Base-by-base conservation (phyloP, 2,113 vertebrate species). In the Hemiprocne comata region DNA sequence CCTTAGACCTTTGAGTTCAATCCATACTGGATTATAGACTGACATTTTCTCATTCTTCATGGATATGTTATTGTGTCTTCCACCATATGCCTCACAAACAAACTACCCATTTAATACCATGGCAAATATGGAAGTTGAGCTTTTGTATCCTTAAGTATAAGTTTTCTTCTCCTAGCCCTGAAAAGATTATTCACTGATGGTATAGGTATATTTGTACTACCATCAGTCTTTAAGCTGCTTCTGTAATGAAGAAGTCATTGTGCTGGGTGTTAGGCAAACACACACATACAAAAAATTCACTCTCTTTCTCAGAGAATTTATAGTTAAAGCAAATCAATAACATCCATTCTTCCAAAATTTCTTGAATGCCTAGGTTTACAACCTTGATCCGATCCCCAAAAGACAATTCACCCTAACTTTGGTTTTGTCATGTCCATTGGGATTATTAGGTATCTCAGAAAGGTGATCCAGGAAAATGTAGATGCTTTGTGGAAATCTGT, bases 71-170 rank as follows among this genome's bases (percentile, higher is more conserved):
- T 24, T 36, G 4, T 18, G 2, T 38, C 17, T 84, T 82, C 10
- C 60, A 36, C 6, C 2, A 6, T 10, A 10, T 20, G 3, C 5
- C 21, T 7, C 8, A 26, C 13, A 80, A 74, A 3, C 0, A 51
- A 75, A 64, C n/a, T 34, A 79, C 82, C n/a, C 1, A 7, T n/a
- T 66, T 48, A 13, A 28, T 61, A 53, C 3, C 1, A 44, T 15
- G 9, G 8, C 50, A 90, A 87, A 61, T 53, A 53, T 3, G 2
- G 13, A 55, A 65, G 2, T 19, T 57, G 9, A 3, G 0, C 6
- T 31, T 74, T 55, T 34, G 2, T 40, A 36, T 36, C 6, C 46
- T 73, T 66, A 23, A 77, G 15, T 4, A 3, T 9, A 58, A 2
- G 1, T 58, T 83, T 93, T 23, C 10, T 83, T 86, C 29, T 76